Base-by-base conservation (phyloP, 1,140 invertebrate species). In the Adelges cooleyi region DNA sequence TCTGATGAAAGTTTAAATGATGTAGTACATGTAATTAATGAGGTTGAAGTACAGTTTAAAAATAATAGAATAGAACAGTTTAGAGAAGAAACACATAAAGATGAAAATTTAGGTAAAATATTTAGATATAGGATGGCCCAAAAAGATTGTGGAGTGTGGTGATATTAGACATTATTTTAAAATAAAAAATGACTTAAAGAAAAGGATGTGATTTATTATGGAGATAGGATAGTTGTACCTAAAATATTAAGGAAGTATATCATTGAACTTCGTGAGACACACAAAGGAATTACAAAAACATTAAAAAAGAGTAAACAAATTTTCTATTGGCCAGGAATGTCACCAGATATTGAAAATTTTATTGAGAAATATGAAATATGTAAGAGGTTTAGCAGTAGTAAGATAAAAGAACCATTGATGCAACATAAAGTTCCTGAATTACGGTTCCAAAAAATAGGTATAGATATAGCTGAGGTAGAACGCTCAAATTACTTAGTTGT, bases 361-460 rank as follows among this genome's bases (percentile, higher is more conserved):
- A 27, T 66, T 25, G 4, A 18, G 2, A 25, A 27, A 17, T 69
- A 67, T 67, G 27, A 54, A 18, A 36, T 42, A 46, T 67, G 66
- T 66, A n/a, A 13, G 49, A 69, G 52, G 22, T 70, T 23, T 23
- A 52, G 29, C 10, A 62, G 17, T 5, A 62, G 29, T 23, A 73
- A 72, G 36, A 62, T 13, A 4, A 73, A 70, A 62, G 71, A 76
- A 71, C 67, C 71, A 9, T 52, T 76, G 22, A 70, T 71, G n/a
- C 65, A 68, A 25, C 73, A 72, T 68, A 70, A 72, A 50, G 67
- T 77, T 18, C 69, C 71, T 27, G 48, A 68, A 3, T 65, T 67
- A 17, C 69, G 70, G n/a, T 75, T 71, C 70, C 66, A 68, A 33
- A 75, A 74, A 68, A 65, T 75, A 18, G 72, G 71, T 1, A 51